Evolutionary conservation across 2,113 vertebrate species (phyloP).

Genomic region (Prolemur simus): DNA sequence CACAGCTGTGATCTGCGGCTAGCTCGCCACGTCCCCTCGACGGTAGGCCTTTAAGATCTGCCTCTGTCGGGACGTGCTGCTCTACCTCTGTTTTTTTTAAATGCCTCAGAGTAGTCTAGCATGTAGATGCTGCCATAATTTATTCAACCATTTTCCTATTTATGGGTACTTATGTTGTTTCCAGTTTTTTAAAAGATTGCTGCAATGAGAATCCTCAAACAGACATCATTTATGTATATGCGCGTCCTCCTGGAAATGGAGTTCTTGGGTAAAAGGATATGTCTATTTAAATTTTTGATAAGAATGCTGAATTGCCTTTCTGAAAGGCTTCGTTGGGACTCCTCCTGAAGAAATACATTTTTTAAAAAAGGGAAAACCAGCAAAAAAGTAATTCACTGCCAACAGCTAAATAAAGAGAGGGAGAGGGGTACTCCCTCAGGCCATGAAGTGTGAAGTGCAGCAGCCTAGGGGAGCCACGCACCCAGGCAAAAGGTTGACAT

Average conservation of each 20-base stretch:
- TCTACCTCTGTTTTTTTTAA: not conserved
- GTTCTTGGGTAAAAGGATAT: not conserved
- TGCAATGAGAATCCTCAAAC: not conserved
- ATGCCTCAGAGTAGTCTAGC: not conserved
- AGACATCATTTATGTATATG: not conserved
- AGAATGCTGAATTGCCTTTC: constrained; percentile 7
- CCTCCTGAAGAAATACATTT: not conserved
- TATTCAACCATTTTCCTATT: not conserved
- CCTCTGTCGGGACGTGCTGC: not conserved
- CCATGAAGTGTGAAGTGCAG: not conserved
- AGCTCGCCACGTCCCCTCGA: not conserved
- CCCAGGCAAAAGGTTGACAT: not conserved
- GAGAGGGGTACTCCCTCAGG: not conserved
- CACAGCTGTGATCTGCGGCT: not conserved
- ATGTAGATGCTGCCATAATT: not conserved
- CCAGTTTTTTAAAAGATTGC: not conserved
- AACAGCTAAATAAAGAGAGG: not conserved
- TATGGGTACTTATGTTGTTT: not conserved
- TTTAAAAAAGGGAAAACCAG: not conserved
- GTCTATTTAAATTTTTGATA: not conserved
- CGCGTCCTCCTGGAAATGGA: not conserved
- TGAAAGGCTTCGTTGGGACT: not conserved
- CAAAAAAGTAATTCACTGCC: not conserved
- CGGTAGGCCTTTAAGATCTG: not conserved
- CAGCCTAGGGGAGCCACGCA: not conserved